Conservation (phyloP, 1,140 invertebrate genomes). For the Nebria ingens region DNA sequence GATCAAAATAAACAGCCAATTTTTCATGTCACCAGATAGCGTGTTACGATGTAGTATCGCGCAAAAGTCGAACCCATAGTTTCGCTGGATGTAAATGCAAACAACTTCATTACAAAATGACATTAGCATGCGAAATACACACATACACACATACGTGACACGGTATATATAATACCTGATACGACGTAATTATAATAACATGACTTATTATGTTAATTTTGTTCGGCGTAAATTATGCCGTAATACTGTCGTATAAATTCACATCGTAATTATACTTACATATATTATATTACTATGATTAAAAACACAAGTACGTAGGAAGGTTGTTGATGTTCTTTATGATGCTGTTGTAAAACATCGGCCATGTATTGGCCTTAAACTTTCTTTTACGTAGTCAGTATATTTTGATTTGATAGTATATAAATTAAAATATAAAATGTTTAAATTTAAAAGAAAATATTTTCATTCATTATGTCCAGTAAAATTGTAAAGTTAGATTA, state of each 20-base stretch:
- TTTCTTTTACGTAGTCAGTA: no score
- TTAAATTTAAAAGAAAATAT: neutral
- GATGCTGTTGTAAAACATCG: no score
- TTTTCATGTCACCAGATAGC: slow-evolving; percentile 5
- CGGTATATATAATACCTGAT: neutral
- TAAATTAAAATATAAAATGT: neutral
- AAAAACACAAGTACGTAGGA: neutral
- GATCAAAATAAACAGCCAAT: slow-evolving; percentile 6
- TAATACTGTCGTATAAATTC: neutral
- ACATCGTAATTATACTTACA: slow-evolving; percentile 2
- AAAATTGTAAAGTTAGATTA: no score
- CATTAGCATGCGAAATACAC: slow-evolving; percentile 3
- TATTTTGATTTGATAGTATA: no score
- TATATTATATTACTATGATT: neutral
- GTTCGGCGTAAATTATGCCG: neutral
- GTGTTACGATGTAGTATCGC: neutral
- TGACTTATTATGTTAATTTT: slow-evolving; percentile 9
- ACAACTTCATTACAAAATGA: slow-evolving; percentile 8
- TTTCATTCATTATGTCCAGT: no score
- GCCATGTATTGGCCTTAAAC: no score
- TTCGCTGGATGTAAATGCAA: neutral
- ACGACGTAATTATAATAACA: slow-evolving; percentile 5
- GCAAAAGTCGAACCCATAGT: neutral
- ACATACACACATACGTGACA: neutral
- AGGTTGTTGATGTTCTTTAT: no score